A percentile compares a stretch with the other conserved stretches of the same genome.
phyloP scores from a whole-genome alignment of 2,797 vertebrate species.

The Scyliorhinus canicula region DNA sequence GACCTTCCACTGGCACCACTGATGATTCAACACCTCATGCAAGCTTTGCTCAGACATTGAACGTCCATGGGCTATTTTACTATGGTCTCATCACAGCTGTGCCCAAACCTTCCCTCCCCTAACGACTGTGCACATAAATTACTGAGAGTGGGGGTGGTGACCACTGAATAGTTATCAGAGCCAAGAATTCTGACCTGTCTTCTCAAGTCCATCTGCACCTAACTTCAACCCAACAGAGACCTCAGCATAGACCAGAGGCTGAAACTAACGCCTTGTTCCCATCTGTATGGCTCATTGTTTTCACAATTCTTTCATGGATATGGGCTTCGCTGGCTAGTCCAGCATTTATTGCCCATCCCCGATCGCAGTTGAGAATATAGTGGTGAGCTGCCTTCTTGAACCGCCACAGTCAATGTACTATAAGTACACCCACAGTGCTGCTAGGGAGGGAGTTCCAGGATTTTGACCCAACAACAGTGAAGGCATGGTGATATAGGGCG shows the following conservation, averaged over 20 bases:
- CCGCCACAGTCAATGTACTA: no score
- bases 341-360: no score
- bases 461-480: no score
- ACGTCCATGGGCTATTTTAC: neutral
- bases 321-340: no score
- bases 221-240: neutral
- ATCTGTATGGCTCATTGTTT: neutral
- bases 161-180: neutral
- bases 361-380: no score
- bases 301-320: no score
- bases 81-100: neutral
- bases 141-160: neutral
- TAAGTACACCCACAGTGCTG: no score
- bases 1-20: neutral
- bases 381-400: no score
- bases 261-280: neutral
- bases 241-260: neutral
- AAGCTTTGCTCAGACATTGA: neutral
- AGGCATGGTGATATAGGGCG: no score
- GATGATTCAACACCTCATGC: neutral
- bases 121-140: neutral
- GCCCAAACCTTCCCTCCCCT: neutral
- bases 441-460: no score
- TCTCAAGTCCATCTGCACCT: neutral
- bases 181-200: neutral